Base-by-base conservation (phyloP, 30 jellyfish, hydroid and myxozoan species). In the Pelagia noctiluca region DNA sequence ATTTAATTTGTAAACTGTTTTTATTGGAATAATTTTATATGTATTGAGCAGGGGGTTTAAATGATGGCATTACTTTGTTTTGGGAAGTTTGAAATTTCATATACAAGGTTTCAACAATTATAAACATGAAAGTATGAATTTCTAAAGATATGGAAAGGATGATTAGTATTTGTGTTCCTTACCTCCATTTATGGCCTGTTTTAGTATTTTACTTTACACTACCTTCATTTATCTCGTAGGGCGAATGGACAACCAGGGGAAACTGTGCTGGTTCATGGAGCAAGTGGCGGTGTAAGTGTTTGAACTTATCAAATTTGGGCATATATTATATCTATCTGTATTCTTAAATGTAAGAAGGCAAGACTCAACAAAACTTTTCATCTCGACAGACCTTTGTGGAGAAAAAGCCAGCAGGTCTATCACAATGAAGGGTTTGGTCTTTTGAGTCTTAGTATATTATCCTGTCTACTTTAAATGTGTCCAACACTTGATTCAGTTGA, bases 241-340 rank as follows among this genome's bases (percentile, higher is more conserved):
- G 88, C 80, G 0, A 24, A 57, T 35, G 68, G 72, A 52, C 76
- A 70, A 38, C 85, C 88, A 21, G 97, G 95, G 12, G 95, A 82
- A 80, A 90, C 88, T 2, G 90, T 90, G 36, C 35, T 90, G 87
- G 61, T 90, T 1, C 97, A 90, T 90, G 97, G 97, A 18, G 97
- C 97, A 21, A 83, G 96, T 63, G 97, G 97, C 1, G 97, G 97
- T 22, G 97, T 90, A 49, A 69, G 96, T 83, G n/a, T 57, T 57
- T n/a, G n/a, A n/a, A 21, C 8, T 26, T 19, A 26, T 16, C 12
- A 42, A 42, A 42, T 5, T 42, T 5, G 16, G 8, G 57, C 57
- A 42, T 5, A 5, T 5, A 42, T 42, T n/a, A n/a, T 42, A 42
- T 42, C 57, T 5, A 42, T 5, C 8, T 16, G 16, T 42, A 5